Evolutionary conservation across 2,888 invertebrate species (phyloP).

Genomic region (Athripsodes cinereus): DNA sequence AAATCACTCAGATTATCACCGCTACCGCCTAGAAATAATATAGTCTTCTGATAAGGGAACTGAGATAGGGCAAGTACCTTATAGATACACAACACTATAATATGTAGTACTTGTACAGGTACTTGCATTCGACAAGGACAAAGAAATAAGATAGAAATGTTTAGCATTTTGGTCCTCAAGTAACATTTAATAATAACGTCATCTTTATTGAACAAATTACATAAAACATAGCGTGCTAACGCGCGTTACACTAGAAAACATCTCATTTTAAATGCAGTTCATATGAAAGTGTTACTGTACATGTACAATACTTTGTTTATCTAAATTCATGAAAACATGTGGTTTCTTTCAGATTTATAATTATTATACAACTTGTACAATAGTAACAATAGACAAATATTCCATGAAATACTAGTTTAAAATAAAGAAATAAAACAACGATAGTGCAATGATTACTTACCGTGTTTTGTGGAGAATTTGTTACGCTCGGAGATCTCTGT

Average conservation of each 20-base stretch:
- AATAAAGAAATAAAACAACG: slow-evolving; percentile 7
- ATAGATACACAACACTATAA: not conserved
- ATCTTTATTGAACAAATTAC: not conserved
- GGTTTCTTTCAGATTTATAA: too few relatives aligned
- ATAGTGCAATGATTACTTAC: slow-evolving; percentile 38
- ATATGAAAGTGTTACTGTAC: not conserved
- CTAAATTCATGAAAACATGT: too few relatives aligned
- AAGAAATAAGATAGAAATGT: not conserved
- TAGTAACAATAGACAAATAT: too few relatives aligned
- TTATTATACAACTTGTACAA: too few relatives aligned
- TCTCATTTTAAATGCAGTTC: not conserved
- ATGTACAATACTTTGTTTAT: not conserved
- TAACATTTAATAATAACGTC: too few relatives aligned
- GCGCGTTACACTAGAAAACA: not conserved
- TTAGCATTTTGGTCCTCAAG: too few relatives aligned
- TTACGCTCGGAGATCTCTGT: slow-evolving; percentile 65
- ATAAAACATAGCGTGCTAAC: not conserved
- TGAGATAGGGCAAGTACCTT: not conserved
- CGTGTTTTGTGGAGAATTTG: slow-evolving; percentile 57
- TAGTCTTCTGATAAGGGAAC: not conserved
- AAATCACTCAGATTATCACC: too few relatives aligned
- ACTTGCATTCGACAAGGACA: not conserved
- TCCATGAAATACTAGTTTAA: not conserved
- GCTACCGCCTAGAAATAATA: too few relatives aligned
- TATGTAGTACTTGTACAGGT: not conserved